phyloP scores from a whole-genome alignment of 2,888 invertebrate genomes.

The Cephus rjabovi region DNA sequence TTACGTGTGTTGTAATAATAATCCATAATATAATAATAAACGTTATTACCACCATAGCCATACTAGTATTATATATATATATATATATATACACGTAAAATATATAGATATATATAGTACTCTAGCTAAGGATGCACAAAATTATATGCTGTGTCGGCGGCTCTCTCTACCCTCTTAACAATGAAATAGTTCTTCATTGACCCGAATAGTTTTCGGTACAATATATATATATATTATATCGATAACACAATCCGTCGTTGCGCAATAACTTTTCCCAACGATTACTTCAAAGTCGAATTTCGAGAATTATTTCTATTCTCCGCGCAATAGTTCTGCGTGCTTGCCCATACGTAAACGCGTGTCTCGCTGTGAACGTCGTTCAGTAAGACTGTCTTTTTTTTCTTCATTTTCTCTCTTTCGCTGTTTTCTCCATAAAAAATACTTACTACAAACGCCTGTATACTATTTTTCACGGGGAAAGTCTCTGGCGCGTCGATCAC shows the following conservation, averaged over 20 bases:
- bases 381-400: background rate
- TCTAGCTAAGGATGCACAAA: constrained; percentile 18
- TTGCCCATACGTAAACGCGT: background rate
- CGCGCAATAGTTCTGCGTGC: background rate
- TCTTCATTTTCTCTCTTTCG: background rate
- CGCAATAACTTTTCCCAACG: background rate
- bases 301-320: background rate
- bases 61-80: constrained; percentile 50
- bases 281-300: background rate
- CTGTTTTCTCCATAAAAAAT: constrained; percentile 27
- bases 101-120: constrained; percentile 28
- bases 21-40: constrained; percentile 55
- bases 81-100: constrained; percentile 12
- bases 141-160: constrained; percentile 31
- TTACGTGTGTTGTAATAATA: constrained; percentile 52
- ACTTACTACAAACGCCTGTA: constrained; percentile 27
- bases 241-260: constrained; percentile 29
- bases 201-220: constrained; percentile 41
- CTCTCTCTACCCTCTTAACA: constrained; percentile 45
- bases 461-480: constrained; percentile 14
- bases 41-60: constrained; percentile 57
- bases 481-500: background rate
- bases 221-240: constrained; percentile 38
- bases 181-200: constrained; percentile 34
- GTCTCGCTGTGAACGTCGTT: background rate